Evolutionary conservation across 2,888 invertebrate species (phyloP), one percentile per base, ranked within the genome.

Genomic region (Orthosia cruda): DNA sequence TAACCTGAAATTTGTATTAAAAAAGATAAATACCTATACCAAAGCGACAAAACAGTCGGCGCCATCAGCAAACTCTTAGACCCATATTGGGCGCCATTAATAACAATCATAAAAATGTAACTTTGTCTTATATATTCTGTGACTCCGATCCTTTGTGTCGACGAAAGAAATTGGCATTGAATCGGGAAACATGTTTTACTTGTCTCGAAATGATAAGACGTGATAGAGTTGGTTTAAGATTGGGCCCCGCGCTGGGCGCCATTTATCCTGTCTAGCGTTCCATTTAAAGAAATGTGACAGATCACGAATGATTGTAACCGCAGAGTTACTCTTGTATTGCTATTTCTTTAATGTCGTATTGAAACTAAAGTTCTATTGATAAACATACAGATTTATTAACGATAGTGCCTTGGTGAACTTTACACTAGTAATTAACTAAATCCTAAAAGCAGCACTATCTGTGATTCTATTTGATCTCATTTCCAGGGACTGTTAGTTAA

Each of bases 71-170:
- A 55, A 77, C 9, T 15, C 26, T 13, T 13, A 4, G n/a, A 20
- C 78, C 55, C 69, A 1, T 12, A 55, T 55, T 26, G 70, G 70
- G 70, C 40, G 74, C 49, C 69, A 69, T 55, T 57, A 57, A 69
- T 55, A 54, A n/a, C n/a, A 23, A 49, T 0, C 16, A 11, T 13
- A 18, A 11, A 40, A 40, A 40, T 40, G 4, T 47, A 55, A 69
- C 11, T 55, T 23, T 4, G 11, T 15, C 16, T 49, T 26, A 20
- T 54, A 16, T 20, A 32, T 54, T 77, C 16, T n/a, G 20, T 16
- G n/a, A 55, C 49, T 23, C 12, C 5, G 9, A 40, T 23, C 13
- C n/a, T n/a, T 55, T 49, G 7, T 7, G 40, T 1, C 40, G 40
- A 9, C 40, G 40, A 40, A 40, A 40, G 0, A 40, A 40, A 40